A percentile compares a stretch with the other conserved stretches of the same genome.
phyloP scores from a whole-genome alignment of 1,140 invertebrate genomes.

The Heliconius hermathena region DNA sequence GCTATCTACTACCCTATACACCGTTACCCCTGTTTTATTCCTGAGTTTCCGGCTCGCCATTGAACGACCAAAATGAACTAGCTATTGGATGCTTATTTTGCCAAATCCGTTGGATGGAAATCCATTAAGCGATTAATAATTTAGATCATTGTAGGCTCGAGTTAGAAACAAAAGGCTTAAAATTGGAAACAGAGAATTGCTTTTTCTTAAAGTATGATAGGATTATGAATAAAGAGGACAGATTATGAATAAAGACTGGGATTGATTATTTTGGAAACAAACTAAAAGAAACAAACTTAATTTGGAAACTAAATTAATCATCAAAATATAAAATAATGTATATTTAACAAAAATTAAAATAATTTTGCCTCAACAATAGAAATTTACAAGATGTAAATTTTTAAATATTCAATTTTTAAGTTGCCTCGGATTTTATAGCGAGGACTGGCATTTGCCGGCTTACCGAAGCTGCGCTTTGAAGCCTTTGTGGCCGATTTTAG shows the following conservation, averaged over 20 bases:
- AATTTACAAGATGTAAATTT: neutral
- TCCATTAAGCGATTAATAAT: conserved; percentile 45
- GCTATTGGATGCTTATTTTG: conserved; percentile 34
- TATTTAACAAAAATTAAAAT: neutral
- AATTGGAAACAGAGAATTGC: conserved; percentile 17
- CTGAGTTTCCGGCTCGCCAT: neutral
- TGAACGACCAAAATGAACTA: conserved; percentile 31
- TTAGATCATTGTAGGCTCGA: conserved; percentile 32
- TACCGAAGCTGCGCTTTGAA: conserved; percentile 19
- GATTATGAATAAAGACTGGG: neutral
- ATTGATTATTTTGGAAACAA: neutral
- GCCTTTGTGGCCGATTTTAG: conserved; percentile 28
- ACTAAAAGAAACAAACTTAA: neutral
- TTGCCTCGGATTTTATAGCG: neutral
- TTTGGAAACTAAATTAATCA: neutral
- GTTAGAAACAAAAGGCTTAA: conserved; percentile 25
- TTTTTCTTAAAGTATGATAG: conserved; percentile 5
- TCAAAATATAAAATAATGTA: neutral
- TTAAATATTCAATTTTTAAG: neutral
- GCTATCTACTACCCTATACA: conserved; percentile 1
- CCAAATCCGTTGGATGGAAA: conserved; percentile 33
- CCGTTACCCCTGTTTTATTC: neutral
- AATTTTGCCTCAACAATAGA: neutral
- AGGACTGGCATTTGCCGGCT: conserved; percentile 15
- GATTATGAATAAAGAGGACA: neutral